Conservation (phyloP, 2,113 vertebrate species). For the Petrocephalus microphthalmus region DNA sequence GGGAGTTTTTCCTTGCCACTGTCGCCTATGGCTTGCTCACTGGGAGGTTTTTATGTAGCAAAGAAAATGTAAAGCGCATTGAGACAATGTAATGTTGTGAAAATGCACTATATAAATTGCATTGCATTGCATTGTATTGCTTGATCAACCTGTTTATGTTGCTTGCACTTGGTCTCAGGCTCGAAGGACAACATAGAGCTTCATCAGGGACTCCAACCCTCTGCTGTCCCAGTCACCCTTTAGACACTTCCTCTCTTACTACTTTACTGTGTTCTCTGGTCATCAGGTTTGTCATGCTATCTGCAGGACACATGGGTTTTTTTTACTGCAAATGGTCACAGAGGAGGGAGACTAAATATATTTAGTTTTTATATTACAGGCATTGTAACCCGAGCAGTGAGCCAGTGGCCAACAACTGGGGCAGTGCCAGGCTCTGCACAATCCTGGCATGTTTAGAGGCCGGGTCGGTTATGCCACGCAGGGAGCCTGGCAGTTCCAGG, state of each 20-base stretch:
- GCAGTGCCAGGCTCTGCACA: neutral
- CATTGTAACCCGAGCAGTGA: neutral
- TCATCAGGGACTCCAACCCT: neutral
- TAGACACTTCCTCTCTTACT: neutral
- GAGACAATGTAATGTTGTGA: too few species aligned
- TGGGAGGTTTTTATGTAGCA: too few species aligned
- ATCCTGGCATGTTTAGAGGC: neutral
- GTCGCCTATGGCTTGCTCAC: too few species aligned
- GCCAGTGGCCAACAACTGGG: neutral
- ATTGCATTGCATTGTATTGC: too few species aligned
- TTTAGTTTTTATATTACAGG: neutral
- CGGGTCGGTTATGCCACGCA: neutral
- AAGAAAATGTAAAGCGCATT: too few species aligned
- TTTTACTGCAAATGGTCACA: neutral
- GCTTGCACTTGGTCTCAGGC: neutral
- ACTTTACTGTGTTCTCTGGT: neutral
- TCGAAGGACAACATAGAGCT: neutral
- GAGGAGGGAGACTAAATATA: conserved; percentile 3
- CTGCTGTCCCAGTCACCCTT: neutral
- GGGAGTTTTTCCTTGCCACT: too few species aligned
- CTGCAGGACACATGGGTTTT: neutral
- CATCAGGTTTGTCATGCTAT: neutral
- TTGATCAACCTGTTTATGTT: neutral
- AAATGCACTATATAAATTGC: too few species aligned
- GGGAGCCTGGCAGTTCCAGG: neutral